These are phyloP conservation scores for Pedicia rivosa DNA, from an alignment of 2,888 invertebrate genomes.

Conservation along the genomic window DNA sequence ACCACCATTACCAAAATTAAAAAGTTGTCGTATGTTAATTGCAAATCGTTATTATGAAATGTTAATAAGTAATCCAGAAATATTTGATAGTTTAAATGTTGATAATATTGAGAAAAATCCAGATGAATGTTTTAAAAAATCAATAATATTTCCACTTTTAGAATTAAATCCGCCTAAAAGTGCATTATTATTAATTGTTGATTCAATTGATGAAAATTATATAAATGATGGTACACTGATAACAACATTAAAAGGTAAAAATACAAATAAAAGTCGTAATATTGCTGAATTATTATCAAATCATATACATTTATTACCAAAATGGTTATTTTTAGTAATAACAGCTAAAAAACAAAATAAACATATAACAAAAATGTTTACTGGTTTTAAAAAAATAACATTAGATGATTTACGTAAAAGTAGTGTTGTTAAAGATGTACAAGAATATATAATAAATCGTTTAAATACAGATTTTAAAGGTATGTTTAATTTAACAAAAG, in stretches of 20 bases:
- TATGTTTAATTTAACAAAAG: conserved; percentile 73
- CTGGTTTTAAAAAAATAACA: conserved; percentile 80
- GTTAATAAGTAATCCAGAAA: conserved; percentile 58
- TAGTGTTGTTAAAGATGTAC: conserved; percentile 86
- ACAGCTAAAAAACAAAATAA: conserved; percentile 77
- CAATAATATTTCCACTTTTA: conserved; percentile 69
- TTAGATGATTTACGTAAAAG: conserved; percentile 80
- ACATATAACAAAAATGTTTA: conserved; percentile 64
- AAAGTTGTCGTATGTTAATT: conserved; percentile 43
- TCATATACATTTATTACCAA: conserved; percentile 81
- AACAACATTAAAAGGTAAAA: conserved; percentile 34
- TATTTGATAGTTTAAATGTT: conserved; percentile 63
- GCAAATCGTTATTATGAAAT: conserved; percentile 71
- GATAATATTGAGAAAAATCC: conserved; percentile 75
- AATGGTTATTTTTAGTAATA: conserved; percentile 82
- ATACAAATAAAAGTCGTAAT: conserved; percentile 37
- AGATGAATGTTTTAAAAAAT: conserved; percentile 81
- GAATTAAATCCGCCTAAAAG: conserved; percentile 79
- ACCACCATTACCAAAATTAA: conserved; percentile 34
- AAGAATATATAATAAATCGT: conserved; percentile 82
- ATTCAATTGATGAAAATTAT: conserved; percentile 77
- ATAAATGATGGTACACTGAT: conserved; percentile 37
- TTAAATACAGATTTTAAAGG: conserved; percentile 80
- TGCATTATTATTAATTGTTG: conserved; percentile 70
- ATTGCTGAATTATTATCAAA: conserved; percentile 74